Conservation (phyloP, 2,797 vertebrate species). For the Oreortyx pictus region DNA sequence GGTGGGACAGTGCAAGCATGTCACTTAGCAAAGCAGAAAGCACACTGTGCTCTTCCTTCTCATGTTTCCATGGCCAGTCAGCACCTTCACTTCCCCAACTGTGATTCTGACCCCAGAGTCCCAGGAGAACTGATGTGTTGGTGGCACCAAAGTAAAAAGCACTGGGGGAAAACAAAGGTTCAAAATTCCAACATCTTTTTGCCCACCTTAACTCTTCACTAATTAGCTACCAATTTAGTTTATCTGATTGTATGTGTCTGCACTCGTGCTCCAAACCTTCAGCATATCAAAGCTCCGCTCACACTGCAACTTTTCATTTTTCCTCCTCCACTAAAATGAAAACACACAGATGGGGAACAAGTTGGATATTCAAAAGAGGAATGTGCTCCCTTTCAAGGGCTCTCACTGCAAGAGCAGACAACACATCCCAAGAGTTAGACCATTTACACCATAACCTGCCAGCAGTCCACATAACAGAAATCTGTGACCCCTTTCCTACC, state of each 20-base stretch:
- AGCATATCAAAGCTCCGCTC: neutral
- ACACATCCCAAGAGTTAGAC: slow-evolving; percentile 76
- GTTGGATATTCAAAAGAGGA: neutral
- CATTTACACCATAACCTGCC: slow-evolving; percentile 59
- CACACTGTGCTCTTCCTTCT: neutral
- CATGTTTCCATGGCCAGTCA: neutral
- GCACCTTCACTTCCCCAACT: neutral
- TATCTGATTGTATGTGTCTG: fast-evolving
- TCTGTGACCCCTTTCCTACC: neutral
- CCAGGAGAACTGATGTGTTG: fast-evolving
- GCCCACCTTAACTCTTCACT: neutral
- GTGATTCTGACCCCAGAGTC: neutral
- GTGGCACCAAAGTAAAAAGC: neutral
- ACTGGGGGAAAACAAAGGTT: neutral
- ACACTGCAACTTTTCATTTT: neutral
- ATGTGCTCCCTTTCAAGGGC: slow-evolving; percentile 73
- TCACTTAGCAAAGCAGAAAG: neutral
- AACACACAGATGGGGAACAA: fast-evolving
- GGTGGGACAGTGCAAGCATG: neutral
- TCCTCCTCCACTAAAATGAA: neutral
- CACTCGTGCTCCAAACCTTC: neutral
- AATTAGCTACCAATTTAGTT: neutral
- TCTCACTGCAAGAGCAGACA: slow-evolving; percentile 62
- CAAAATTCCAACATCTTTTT: neutral
- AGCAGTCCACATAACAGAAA: slow-evolving; percentile 72